Percentiles rank a stretch among this genome's conserved stretches.
phyloP scores from a whole-genome alignment of 2,888 invertebrate genomes.

The Autographa gamma region DNA sequence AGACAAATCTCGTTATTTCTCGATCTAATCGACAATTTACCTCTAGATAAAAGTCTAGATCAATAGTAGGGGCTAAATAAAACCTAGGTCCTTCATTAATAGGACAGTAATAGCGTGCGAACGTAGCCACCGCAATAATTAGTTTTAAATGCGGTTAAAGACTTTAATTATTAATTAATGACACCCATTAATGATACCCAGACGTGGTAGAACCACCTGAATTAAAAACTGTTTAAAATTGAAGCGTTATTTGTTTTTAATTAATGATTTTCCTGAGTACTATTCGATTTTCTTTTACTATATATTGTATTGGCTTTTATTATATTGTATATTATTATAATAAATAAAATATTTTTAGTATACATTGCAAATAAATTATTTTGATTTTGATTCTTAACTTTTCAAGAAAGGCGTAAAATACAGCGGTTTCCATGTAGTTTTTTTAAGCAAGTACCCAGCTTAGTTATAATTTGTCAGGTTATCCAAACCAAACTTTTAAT shows the following conservation, averaged over 20 bases:
- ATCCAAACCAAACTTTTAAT: too few species aligned
- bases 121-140: conserved; percentile 18
- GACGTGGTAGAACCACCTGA: background rate
- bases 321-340: too few species aligned
- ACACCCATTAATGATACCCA: conserved; percentile 14
- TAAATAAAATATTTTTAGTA: too few species aligned
- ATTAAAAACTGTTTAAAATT: conserved; percentile 18
- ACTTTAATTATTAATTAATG: conserved; percentile 28
- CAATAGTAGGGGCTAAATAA: background rate
- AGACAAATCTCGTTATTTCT: too few species aligned
- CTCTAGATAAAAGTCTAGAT: background rate
- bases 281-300: too few species aligned
- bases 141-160: conserved; percentile 12
- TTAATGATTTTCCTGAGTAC: background rate
- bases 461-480: too few species aligned
- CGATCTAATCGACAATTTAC: background rate
- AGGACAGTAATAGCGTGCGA: conserved; percentile 25
- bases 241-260: background rate
- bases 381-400: background rate
- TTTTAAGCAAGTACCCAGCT: too few species aligned
- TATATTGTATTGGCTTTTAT: too few species aligned
- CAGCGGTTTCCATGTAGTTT: too few species aligned
- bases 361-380: too few species aligned
- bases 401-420: too few species aligned
- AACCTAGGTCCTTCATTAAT: conserved; percentile 8